phyloP scores from a whole-genome alignment of 2,888 invertebrate genomes.

The Penaeus monodon region DNA sequence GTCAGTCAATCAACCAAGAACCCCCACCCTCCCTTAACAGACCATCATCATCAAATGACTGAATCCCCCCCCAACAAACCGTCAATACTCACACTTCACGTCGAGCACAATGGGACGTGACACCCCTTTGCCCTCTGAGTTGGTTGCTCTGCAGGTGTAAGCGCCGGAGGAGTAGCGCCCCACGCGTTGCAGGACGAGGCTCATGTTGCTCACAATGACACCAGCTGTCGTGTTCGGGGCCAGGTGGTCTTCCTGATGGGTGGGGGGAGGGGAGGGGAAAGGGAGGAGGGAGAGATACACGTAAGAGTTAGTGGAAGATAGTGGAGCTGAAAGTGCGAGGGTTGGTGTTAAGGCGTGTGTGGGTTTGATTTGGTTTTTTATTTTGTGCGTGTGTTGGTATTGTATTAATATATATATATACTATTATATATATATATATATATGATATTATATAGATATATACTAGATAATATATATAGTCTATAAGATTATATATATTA shows the following conservation, averaged over 20 bases:
- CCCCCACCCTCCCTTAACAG: no score
- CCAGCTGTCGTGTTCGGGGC: slow-evolving; percentile 53
- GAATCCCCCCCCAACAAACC: no score
- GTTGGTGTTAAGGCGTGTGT: no score
- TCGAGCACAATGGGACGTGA: slow-evolving; percentile 54
- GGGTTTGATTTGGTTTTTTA: no score
- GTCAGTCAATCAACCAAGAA: background rate
- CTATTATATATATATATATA: no score
- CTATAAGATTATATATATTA: no score
- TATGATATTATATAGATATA: no score
- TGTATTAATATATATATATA: no score
- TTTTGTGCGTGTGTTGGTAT: no score
- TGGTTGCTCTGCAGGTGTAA: slow-evolving; percentile 61
- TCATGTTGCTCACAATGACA: slow-evolving; percentile 52
- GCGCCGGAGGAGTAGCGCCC: slow-evolving; percentile 57
- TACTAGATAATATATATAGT: no score
- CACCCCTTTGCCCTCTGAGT: slow-evolving; percentile 56
- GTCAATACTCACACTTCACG: slow-evolving; percentile 10
- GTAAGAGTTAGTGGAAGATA: background rate
- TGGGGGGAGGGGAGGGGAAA: background rate
- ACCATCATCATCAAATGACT: no score
- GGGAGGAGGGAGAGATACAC: background rate
- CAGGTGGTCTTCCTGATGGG: slow-evolving; percentile 55
- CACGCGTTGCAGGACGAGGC: slow-evolving; percentile 57
- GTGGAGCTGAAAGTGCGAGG: background rate